Conservation (phyloP, 2,113 vertebrate genomes). For the Indicator indicator region DNA sequence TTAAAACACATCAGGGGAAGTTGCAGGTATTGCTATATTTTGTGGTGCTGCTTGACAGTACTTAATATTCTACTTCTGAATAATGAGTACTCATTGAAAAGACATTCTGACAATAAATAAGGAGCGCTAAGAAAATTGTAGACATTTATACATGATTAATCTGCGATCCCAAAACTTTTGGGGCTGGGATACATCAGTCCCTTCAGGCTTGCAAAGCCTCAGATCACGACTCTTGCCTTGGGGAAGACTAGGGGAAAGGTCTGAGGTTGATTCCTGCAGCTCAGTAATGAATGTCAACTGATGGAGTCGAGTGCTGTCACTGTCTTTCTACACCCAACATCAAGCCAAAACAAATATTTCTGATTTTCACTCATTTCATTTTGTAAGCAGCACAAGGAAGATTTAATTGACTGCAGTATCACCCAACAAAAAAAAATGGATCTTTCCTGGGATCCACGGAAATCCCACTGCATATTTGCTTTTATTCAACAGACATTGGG, state of each 20-base stretch:
- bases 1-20: background rate
- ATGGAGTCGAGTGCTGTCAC: background rate
- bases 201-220: background rate
- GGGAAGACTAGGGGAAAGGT: background rate
- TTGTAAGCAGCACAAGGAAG: constrained; percentile 1
- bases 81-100: background rate
- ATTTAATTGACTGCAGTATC: background rate
- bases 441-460: background rate
- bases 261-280: background rate
- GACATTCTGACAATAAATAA: background rate
- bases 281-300: background rate
- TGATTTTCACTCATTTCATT: constrained; percentile 37
- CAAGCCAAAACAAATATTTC: constrained; percentile 21
- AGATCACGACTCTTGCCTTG: background rate
- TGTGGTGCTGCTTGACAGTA: background rate
- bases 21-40: background rate
- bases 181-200: background rate
- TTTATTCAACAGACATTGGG: background rate
- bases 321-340: background rate
- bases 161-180: background rate
- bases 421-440: background rate
- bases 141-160: background rate
- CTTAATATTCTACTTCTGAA: background rate
- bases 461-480: background rate
- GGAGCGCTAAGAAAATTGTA: background rate